A percentile compares a stretch with the other conserved stretches of the same genome.
Evolutionary conservation across 2,888 invertebrate genomes (phyloP).

Genomic region (Meliscaeva auricollis): DNA sequence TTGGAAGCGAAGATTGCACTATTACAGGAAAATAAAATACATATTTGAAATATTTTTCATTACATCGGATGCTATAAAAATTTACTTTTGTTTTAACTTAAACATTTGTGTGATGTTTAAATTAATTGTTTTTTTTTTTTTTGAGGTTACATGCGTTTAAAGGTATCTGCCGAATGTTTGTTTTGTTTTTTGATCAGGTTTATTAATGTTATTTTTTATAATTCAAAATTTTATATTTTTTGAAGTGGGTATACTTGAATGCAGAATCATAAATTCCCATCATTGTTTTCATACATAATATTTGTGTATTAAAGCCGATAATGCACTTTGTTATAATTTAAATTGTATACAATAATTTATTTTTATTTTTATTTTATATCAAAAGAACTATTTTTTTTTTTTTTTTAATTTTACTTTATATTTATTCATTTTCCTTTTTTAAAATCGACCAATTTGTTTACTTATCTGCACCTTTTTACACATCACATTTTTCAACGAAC

Average conservation of each 20-base stretch:
- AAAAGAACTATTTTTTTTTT: conserved; percentile 34
- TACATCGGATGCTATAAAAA: too few species aligned
- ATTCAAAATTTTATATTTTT: conserved; percentile 27
- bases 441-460: conserved; percentile 55
- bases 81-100: neutral
- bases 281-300: conserved; percentile 41
- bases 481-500: conserved; percentile 66
- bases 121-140: neutral
- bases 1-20: too few species aligned
- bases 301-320: conserved; percentile 81
- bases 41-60: too few species aligned
- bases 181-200: conserved; percentile 29
- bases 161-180: conserved; percentile 47
- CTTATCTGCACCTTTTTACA: conserved; percentile 45
- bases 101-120: too few species aligned
- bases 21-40: too few species aligned
- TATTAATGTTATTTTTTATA: neutral
- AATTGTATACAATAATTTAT: conserved; percentile 62
- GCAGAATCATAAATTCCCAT: conserved; percentile 7
- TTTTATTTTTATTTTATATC: conserved; percentile 36
- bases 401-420: conserved; percentile 13
- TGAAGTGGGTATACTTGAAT: conserved; percentile 30
- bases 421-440: conserved; percentile 19
- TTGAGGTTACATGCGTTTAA: conserved; percentile 39
- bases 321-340: conserved; percentile 79